Conservation (phyloP, 37 sponge, comb jelly and placozoan genomes). For the Eunapius fragilis region DNA sequence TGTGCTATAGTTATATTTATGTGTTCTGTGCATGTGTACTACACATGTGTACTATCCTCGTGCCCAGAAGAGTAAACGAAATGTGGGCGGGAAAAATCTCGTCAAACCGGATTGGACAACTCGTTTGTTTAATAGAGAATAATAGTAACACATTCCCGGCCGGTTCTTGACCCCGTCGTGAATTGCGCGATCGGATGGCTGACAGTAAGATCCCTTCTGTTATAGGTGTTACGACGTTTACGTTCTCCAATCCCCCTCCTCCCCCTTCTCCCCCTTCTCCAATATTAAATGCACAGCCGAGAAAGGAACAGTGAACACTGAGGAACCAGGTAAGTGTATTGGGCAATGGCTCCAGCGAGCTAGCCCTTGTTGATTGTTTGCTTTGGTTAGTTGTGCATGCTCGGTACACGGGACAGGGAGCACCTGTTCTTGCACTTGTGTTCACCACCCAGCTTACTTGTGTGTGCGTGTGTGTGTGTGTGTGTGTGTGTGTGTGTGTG, state of each 20-base stretch:
- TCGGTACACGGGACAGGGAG: too few species aligned
- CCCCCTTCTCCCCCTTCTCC: too few species aligned
- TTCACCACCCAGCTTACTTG: not conserved
- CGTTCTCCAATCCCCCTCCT: too few species aligned
- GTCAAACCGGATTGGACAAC: not conserved
- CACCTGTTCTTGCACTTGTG: too few species aligned
- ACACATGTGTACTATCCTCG: not conserved
- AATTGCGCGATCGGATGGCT: not conserved
- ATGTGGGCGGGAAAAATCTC: not conserved
- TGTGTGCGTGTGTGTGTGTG: not conserved
- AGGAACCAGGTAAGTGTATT: not conserved
- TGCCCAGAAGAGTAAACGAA: not conserved
- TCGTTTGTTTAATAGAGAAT: not conserved
- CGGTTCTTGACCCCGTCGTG: not conserved
- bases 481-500: too few species aligned
- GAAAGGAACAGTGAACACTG: not conserved
- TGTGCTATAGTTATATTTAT: not conserved
- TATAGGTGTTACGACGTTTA: not conserved
- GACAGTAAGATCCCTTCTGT: not conserved
- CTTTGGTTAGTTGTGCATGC: too few species aligned
- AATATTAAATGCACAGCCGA: too few species aligned
- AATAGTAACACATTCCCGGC: too few species aligned
- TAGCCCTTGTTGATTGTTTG: too few species aligned
- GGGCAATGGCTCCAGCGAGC: too few species aligned
- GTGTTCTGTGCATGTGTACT: not conserved